Base-by-base conservation (phyloP, 2,797 vertebrate genomes). In the Acrossocheilus wenchowensis region DNA sequence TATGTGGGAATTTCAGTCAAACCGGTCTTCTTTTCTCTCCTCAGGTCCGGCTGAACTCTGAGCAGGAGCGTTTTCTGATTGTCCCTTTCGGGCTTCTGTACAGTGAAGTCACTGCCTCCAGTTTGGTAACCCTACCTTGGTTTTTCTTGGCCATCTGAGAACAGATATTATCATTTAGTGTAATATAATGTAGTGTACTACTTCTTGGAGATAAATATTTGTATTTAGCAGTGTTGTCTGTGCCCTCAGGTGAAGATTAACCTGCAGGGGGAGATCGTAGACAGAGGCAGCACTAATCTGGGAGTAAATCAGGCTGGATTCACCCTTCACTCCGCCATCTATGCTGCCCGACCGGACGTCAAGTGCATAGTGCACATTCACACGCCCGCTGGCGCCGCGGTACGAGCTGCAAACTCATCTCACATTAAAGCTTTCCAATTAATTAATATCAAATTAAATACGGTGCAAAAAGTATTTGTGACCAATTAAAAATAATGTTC, bases 81-180 rank as follows among this genome's bases (percentile, higher is more conserved):
- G 97, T 98, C 87, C 98, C 98, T 15, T 99, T 99, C 89, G 98
- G 98, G 72, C 98, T 99, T 81, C 97, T 99, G 68, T 99, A 97
- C 94, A 99, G 98, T 89, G 98, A 99, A 93, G 98, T 99, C 92
- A 96, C 98, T 3, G 98, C 98, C 4, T 99, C 98, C 89, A 99
- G 97, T 93, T 91, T 99, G 97, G 98, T 99, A 93, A 85, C 72
- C 17, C 15, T 54, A 0, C 69, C 81, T 41, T 30, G 4, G 7
- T 41, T 41, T 64, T 48, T 5, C 23, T 26, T 36, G 7, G 4
- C 6, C 8, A 2, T 60, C 17, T 50, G 26, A 73, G 19, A 48
- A 36, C 54, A 11, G 14, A 48, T 66, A 2, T 2, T 80, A 45
- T 57, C 1, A 39, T 69, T 39, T 19, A 19, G 17, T 52, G 50